Evolutionary conservation across 2,888 invertebrate species (phyloP).

Genomic region (Orthosia gothica): DNA sequence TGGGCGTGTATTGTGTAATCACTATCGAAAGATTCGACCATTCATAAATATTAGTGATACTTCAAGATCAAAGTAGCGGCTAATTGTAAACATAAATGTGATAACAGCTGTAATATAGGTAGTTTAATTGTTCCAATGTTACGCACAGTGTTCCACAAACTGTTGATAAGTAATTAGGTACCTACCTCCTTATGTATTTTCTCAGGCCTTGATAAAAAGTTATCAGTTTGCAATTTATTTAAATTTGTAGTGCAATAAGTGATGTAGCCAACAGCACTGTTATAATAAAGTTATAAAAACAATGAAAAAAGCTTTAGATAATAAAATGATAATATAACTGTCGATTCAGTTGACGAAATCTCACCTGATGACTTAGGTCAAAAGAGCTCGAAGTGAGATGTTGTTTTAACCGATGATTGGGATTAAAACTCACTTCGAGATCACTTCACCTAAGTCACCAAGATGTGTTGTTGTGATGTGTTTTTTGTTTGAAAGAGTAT

Average conservation of each 20-base stretch:
- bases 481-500: no score
- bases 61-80: slow-evolving; percentile 26
- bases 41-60: slow-evolving; percentile 5
- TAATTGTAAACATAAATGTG: slow-evolving; percentile 32
- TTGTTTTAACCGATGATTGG: no score
- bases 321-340: no score
- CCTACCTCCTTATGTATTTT: slow-evolving; percentile 15
- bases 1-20: background rate
- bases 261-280: background rate
- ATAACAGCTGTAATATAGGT: slow-evolving; percentile 9
- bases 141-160: slow-evolving; percentile 6
- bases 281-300: background rate
- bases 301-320: no score
- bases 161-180: slow-evolving; percentile 6
- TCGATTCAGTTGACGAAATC: no score
- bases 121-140: slow-evolving; percentile 30
- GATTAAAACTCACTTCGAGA: no score
- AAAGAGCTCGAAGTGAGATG: no score
- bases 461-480: no score
- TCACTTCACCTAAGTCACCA: no score
- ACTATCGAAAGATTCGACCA: background rate
- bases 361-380: no score
- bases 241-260: background rate
- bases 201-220: slow-evolving; percentile 1
- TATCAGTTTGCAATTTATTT: slow-evolving; percentile 27